phyloP scores from a whole-genome alignment of 2,888 invertebrate genomes.

The Lamellibrachia columna region DNA sequence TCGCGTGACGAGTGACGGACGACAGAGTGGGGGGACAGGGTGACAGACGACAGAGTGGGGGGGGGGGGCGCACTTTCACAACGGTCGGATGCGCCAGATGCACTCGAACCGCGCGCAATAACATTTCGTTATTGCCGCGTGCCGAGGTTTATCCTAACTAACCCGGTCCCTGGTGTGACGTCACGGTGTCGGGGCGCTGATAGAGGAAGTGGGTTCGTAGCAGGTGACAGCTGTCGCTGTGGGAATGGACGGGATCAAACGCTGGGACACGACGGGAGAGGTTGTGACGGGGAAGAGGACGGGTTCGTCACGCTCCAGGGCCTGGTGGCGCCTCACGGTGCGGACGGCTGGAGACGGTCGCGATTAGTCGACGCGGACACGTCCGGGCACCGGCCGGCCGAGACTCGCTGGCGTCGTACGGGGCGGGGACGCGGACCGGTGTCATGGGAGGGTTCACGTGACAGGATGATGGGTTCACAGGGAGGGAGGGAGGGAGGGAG shows the following conservation, averaged over 20 bases:
- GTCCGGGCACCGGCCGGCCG: background rate
- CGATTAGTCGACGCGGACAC: background rate
- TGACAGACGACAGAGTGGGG: background rate
- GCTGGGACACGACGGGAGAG: background rate
- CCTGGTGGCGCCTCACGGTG: background rate
- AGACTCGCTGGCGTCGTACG: constrained; percentile 2
- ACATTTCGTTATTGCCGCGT: background rate
- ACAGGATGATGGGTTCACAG: background rate
- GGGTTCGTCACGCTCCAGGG: background rate
- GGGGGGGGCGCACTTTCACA: background rate
- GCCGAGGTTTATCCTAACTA: background rate
- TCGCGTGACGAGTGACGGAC: background rate
- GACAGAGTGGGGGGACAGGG: background rate
- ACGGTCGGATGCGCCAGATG: background rate
- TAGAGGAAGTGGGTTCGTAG: background rate
- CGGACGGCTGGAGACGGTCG: background rate
- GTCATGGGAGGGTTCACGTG: background rate
- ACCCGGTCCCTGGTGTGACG: background rate
- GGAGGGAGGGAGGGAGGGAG: background rate
- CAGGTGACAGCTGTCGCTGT: constrained; percentile 5
- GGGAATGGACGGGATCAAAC: background rate
- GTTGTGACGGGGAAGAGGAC: background rate
- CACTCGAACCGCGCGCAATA: background rate
- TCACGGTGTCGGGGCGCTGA: background rate
- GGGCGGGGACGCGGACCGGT: background rate